Percentiles rank a stretch among this genome's conserved stretches.
Evolutionary conservation across 2,797 vertebrate genomes (phyloP).

Genomic region (Muscicapa striata): DNA sequence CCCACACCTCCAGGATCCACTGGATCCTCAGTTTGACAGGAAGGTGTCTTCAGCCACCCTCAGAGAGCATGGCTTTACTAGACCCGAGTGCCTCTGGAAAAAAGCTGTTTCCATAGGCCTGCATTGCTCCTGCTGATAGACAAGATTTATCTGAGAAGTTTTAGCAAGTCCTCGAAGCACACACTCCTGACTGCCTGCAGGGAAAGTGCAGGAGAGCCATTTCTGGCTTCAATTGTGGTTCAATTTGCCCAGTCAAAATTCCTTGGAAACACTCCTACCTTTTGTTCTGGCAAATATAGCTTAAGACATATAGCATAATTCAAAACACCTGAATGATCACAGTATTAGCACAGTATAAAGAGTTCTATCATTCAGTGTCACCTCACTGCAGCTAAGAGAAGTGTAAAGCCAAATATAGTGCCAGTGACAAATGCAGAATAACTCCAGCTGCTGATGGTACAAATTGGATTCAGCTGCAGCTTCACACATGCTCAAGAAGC

Average conservation of each 20-base stretch:
- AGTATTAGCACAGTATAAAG: neutral
- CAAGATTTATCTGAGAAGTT: neutral
- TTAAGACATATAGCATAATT: neutral
- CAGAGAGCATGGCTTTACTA: neutral
- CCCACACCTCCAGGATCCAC: neutral
- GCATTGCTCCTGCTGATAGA: neutral
- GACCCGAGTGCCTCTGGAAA: neutral
- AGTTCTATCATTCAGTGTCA: neutral
- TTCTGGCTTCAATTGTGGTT: neutral
- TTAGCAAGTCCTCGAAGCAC: neutral
- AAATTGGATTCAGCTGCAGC: slow-evolving; percentile 12
- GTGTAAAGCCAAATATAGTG: neutral
- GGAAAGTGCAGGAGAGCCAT: neutral
- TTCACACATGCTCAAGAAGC: neutral
- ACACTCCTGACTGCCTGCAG: neutral
- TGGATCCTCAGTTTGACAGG: neutral
- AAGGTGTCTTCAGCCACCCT: neutral
- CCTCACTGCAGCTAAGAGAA: neutral
- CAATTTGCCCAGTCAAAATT: neutral
- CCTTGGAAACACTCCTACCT: neutral
- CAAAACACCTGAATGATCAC: neutral
- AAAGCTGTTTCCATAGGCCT: neutral
- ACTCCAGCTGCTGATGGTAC: slow-evolving; percentile 8
- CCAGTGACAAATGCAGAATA: slow-evolving; percentile 28
- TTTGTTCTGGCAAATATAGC: neutral